Percentiles rank a stretch among this genome's conserved stretches.
Conservation (phyloP, 2,113 vertebrate species). For the Oreochromis aureus region DNA sequence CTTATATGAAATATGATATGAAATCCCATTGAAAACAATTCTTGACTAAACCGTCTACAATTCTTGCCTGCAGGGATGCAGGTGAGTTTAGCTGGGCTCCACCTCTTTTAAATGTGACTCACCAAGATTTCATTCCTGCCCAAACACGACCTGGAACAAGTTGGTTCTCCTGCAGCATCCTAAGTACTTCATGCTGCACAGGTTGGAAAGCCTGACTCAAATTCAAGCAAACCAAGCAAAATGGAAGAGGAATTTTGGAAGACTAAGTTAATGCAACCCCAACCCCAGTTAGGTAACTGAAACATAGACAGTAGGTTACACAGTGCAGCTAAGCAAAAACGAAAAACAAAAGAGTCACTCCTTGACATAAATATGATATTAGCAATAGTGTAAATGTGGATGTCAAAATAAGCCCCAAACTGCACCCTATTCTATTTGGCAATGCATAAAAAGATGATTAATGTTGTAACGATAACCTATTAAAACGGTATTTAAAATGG, state of each 20-base stretch:
- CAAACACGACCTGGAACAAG: constrained; percentile 6
- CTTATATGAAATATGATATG: background rate
- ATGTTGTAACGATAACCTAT: background rate
- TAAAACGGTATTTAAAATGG: background rate
- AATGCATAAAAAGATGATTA: background rate
- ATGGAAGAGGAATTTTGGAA: background rate
- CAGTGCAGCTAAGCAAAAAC: background rate
- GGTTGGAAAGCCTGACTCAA: background rate
- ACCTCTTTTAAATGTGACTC: background rate
- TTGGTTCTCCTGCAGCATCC: background rate
- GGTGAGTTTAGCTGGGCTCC: constrained; percentile 14
- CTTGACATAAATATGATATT: background rate
- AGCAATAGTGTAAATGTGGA: background rate
- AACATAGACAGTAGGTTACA: background rate
- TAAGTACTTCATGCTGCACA: background rate
- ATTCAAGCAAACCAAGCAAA: background rate
- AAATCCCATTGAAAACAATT: background rate
- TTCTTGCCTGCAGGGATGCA: constrained; percentile 24
- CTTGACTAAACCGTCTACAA: background rate
- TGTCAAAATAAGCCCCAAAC: background rate
- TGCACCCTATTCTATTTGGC: background rate
- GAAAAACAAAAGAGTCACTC: background rate
- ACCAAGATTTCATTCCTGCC: constrained; percentile 9
- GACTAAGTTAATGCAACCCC: background rate
- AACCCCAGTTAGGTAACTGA: background rate